Evolutionary conservation across 2,888 invertebrate genomes (phyloP), one percentile per base, ranked within the genome.

Genomic region (Drosophila planitibia): DNA sequence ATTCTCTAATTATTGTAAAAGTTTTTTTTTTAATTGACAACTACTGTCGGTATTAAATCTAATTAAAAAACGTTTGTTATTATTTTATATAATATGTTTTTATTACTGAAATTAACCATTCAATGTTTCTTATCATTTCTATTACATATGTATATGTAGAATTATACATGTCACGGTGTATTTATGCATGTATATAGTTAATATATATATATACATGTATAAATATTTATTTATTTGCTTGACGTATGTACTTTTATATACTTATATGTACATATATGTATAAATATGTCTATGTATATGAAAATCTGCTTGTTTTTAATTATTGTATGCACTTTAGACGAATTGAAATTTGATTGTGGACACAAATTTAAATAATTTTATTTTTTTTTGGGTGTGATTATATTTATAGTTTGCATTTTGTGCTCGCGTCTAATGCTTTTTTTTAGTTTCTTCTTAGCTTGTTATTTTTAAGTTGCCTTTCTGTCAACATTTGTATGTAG

Each of bases 271-370:
- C 64, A 58, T 52, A 63, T 62, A 69, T 61, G 51, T 55, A 63
- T 69, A 59, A 62, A 49, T 69, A 74, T 64, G 35, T 49, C n/a
- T 41, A 71, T 72, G 65, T 79, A 79, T 79, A 78, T 75, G 78
- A 70, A 79, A 62, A 79, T 78, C 64, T 65, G 80, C 19, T 57
- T 58, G 47, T 55, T 57, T 55, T 70, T 67, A 74, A 70, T 83
- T 85, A 85, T 90, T 90, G 82, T 89, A 73, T 85, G 72, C 65
- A 49, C 71, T 72, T 85, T 80, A 83, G 85, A 89, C 85, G 85
- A 85, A 85, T 85, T 86, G 82, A 89, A 86, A 87, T 86, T 85
- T 86, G 87, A 81, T 84, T 79, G 81, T 85, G 89, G 89, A 89
- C 85, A 83, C 72, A 72, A 76, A 74, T 77, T 75, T 54, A 70